Conservation (phyloP, 2,113 vertebrate species). For the Pituophis catenifer region DNA sequence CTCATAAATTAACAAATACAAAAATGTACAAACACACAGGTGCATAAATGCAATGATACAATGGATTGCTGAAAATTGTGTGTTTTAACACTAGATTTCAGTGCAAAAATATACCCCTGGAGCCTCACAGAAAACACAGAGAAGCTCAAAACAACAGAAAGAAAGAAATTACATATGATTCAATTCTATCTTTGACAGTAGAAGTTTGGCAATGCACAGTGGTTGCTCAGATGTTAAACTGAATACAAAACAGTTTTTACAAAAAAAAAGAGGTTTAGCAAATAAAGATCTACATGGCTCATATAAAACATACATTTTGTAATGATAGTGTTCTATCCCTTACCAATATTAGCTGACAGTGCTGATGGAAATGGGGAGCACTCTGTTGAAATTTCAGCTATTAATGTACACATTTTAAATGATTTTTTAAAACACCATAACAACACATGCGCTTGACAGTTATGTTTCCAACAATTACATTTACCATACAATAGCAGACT, state of each 20-base stretch:
- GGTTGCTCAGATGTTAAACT: constrained; percentile 14
- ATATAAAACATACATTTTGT: constrained; percentile 18
- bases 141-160: constrained; percentile 65
- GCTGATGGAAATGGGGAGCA: constrained; percentile 33
- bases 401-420: constrained; percentile 56
- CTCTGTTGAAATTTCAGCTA: constrained; percentile 62
- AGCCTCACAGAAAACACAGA: constrained; percentile 74
- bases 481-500: constrained; percentile 55
- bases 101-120: constrained; percentile 81
- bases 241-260: constrained; percentile 35
- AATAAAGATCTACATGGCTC: constrained; percentile 48
- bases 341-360: neutral
- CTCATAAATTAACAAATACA: constrained; percentile 86
- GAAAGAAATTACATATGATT: constrained; percentile 45
- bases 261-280: constrained; percentile 37
- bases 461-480: constrained; percentile 52
- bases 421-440: constrained; percentile 51
- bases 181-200: constrained; percentile 45
- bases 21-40: constrained; percentile 85
- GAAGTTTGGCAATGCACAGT: neutral
- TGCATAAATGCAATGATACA: constrained; percentile 80
- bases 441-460: constrained; percentile 58
- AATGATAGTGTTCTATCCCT: constrained; percentile 26
- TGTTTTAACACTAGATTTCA: constrained; percentile 78
- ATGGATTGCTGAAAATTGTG: constrained; percentile 77